Evolutionary conservation across 2,797 vertebrate genomes (phyloP).

Genomic region (Microtus agrestis): DNA sequence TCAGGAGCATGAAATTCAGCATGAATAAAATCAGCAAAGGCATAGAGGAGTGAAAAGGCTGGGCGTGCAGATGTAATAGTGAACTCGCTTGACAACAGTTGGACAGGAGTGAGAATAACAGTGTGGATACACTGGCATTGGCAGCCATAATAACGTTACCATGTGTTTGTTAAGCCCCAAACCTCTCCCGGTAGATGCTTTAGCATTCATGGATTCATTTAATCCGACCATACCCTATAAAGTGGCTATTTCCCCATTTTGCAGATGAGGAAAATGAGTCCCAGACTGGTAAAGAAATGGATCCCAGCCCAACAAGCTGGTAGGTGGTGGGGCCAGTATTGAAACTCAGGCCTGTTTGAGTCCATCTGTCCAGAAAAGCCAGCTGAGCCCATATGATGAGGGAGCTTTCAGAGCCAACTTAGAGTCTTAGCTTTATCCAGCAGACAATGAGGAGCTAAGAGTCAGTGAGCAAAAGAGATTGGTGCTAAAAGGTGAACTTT

Average conservation of each 20-base stretch:
- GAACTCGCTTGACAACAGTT: conserved; percentile 39
- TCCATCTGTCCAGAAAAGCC: conserved; percentile 48
- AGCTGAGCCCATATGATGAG: conserved; percentile 23
- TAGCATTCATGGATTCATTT: conserved; percentile 48
- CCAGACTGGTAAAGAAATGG: conserved; percentile 46
- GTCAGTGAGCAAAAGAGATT: conserved; percentile 45
- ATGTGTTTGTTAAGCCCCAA: conserved; percentile 2
- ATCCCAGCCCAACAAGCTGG: neutral
- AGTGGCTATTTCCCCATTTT: conserved; percentile 55
- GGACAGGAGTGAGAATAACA: conserved; percentile 36
- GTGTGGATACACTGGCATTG: conserved; percentile 18
- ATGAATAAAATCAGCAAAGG: conserved; percentile 44
- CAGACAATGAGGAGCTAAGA: conserved; percentile 39
- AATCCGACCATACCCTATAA: neutral
- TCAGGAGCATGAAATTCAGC: conserved; percentile 38
- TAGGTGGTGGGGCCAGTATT: conserved; percentile 36
- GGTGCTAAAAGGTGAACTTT: conserved; percentile 42
- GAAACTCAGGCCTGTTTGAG: conserved; percentile 23
- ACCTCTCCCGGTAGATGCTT: neutral
- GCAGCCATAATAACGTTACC: conserved; percentile 6
- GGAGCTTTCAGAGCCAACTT: conserved; percentile 52
- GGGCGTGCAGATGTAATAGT: conserved; percentile 7
- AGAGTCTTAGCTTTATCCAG: conserved; percentile 60
- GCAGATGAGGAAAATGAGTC: conserved; percentile 58
- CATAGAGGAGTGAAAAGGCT: conserved; percentile 38